Evolutionary conservation across 2,888 invertebrate species (phyloP), one percentile per base, ranked within the genome.

Genomic region (Lepas anatifera): DNA sequence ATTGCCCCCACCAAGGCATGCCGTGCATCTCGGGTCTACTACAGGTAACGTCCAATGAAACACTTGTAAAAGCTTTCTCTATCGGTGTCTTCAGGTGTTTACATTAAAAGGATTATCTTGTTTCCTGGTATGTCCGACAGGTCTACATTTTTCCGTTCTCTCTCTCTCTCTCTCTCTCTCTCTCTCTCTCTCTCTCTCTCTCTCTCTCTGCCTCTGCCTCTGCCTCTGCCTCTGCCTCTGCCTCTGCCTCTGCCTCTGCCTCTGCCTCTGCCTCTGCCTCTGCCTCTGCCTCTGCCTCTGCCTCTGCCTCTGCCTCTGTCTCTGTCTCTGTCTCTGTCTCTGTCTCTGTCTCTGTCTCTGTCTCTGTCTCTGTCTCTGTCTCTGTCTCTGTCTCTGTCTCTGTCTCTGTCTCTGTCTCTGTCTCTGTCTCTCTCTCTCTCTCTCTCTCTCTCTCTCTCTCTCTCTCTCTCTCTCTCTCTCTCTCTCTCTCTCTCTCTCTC

Each of bases 191-290:
- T 32, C 41, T 52, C 25, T 70, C 22, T 41, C 52, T 48, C 67
- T 66, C 50, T 11, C 52, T 18, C 29, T 68, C 67, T 70, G 72
- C 73, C 66, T 72, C 68, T 69, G 70, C 71, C 70, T 71, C 70
- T 69, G 63, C 64, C 70, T 41, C 27, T 52, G 13, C 25, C 58
- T 69, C 70, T 68, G 50, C 58, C 69, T 70, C 46, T 68, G 67
- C 46, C 71, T 43, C 35, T 50, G 68, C 22, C 48, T 48, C 48
- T 48, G 13, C 7, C 48, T 48, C 48, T 48, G 13, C 22, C 48
- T n/a, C 48, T 48, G 13, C 22, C 48, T 48, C 25, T 48, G 13
- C 22, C 48, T 48, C 48, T 48, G 13, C 22, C 48, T n/a, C 48
- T 48, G 13, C 6, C 48, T 48, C 48, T n/a, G 13, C 6, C 48